Evolutionary conservation across 2,113 vertebrate species (phyloP), one percentile per base, ranked within the genome.

Genomic region (Phylloscopus trochilus): DNA sequence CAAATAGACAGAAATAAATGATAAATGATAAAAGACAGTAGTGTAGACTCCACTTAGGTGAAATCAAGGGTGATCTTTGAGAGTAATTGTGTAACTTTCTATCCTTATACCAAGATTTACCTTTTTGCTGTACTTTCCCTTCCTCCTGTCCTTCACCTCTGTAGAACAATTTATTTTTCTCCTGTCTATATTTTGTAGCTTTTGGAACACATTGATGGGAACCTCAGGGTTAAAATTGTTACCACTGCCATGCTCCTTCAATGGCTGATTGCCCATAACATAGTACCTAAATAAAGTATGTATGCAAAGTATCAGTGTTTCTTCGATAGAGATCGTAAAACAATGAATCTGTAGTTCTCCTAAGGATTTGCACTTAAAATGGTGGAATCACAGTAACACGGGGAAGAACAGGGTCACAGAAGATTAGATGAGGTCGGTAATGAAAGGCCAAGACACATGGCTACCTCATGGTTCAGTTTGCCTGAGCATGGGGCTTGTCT

Each of bases 401-500:
- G 62, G 35, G 47, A 76, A 69, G 24, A 75, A 11, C 3, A 68
- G 26, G 39, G 8, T 78, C 26, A 10, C 19, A 58, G 43, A 49
- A 83, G 12, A 44, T 74, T 12, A 53, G 49, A 46, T 66, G 10
- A 88, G 12, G 7, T 74, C 12, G 31, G 22, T 43, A 64, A 59
- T 27, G 28, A 62, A 78, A 35, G 46, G 27, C 62, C 41, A 68
- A 56, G 31, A 41, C 37, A 30, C 24, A 21, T 52, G 37, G 11
- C 17, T 51, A 51, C 35, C 37, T 89, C 27, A 28, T 2, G 1
- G 15, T 37, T 85, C 46, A 22, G 9, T 60, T 85, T 87, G 7
- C 43, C 43, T 63, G 28, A 78, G 52, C 0, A 0, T 3, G 2
- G 41, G 30, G 5, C 7, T 53, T 19, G 5, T 52, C n/a, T 88